Percentiles rank a stretch among this genome's conserved stretches.
phyloP scores from a whole-genome alignment of 2,888 invertebrate species.

The Drosophila borborema region DNA sequence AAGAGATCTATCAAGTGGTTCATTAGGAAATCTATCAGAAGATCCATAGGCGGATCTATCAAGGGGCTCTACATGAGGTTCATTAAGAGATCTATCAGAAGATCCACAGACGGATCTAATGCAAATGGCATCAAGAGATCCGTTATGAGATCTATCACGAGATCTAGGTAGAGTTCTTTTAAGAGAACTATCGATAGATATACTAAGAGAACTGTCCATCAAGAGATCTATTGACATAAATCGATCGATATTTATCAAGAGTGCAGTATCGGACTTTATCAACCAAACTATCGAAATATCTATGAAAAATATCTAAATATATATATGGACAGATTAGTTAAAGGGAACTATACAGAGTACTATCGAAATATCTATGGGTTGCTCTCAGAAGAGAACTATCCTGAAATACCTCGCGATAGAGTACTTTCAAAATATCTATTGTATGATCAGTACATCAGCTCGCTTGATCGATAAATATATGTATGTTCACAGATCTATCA shows the following conservation, averaged over 20 bases:
- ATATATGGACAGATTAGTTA: no score
- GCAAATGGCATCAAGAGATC: not conserved
- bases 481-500: not conserved
- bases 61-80: not conserved
- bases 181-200: not conserved
- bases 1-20: not conserved
- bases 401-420: not conserved
- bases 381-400: not conserved
- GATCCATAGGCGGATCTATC: not conserved
- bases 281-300: not conserved
- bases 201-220: not conserved
- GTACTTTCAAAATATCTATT: not conserved
- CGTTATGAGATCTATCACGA: no score
- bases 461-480: not conserved
- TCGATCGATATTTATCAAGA: not conserved
- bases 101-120: not conserved
- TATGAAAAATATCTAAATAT: no score
- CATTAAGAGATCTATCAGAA: not conserved
- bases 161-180: not conserved
- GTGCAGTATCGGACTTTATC: no score
- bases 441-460: not conserved
- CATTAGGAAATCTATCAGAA: not conserved
- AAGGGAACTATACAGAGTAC: not conserved
- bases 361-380: not conserved
- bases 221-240: no score